Percentiles rank a stretch among this genome's conserved stretches.
phyloP scores from a whole-genome alignment of 2,888 invertebrate genomes.

The Ischnus inquisitorius region DNA sequence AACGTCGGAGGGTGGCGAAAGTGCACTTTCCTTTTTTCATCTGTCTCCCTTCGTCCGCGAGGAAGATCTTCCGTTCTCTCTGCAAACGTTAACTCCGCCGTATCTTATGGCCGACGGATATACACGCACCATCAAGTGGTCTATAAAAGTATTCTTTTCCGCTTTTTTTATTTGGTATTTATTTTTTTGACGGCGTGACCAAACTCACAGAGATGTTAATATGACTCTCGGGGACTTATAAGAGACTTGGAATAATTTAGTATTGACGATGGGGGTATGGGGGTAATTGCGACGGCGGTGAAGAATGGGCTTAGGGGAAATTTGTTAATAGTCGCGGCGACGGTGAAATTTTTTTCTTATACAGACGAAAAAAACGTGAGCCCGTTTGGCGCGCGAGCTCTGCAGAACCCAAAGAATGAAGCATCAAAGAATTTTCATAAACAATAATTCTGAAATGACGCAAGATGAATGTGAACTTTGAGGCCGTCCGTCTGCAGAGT shows the following conservation, averaged over 20 bases:
- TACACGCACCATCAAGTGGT: neutral
- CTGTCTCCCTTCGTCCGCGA: neutral
- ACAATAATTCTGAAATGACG: neutral
- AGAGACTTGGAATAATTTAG: too few species aligned
- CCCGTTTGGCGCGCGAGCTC: too few species aligned
- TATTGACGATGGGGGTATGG: too few species aligned
- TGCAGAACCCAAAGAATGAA: too few species aligned
- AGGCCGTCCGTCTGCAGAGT: neutral
- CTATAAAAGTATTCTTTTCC: conserved; percentile 13
- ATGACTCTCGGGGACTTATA: too few species aligned
- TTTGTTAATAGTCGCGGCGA: too few species aligned
- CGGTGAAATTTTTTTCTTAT: too few species aligned
- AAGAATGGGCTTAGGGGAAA: too few species aligned
- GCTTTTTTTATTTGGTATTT: neutral
- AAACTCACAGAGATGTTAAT: too few species aligned
- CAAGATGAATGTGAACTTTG: neutral
- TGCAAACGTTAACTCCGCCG: conserved; percentile 1
- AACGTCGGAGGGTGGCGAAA: conserved; percentile 20
- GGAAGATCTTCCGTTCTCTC: neutral
- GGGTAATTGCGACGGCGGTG: too few species aligned
- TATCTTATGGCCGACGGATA: neutral
- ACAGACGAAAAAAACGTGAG: too few species aligned
- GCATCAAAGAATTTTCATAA: neutral
- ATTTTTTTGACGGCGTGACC: too few species aligned
- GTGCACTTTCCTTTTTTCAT: conserved; percentile 27